A percentile compares a stretch with the other conserved stretches of the same genome.
Evolutionary conservation across 2,797 vertebrate species (phyloP).

Genomic region (Manis crassicaudata): DNA sequence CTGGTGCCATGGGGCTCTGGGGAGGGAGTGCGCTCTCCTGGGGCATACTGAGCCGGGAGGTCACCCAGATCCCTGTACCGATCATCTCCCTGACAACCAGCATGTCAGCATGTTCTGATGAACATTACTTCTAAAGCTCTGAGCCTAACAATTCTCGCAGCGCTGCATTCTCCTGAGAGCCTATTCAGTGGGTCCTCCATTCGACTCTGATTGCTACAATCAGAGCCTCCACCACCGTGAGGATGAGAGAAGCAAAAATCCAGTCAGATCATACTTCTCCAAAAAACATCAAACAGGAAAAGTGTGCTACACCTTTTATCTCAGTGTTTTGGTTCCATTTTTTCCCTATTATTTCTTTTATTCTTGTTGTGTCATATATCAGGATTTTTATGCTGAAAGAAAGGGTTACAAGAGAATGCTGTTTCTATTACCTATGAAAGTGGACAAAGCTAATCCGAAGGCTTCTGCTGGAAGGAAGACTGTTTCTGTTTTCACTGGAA

Average conservation of each 20-base stretch:
- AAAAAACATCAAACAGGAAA: slow-evolving; percentile 48
- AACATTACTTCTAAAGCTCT: slow-evolving; percentile 22
- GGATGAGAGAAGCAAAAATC: slow-evolving; percentile 44
- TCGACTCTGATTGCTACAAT: slow-evolving; percentile 31
- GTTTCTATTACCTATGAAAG: slow-evolving; percentile 35
- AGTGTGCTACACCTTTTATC: slow-evolving; percentile 36
- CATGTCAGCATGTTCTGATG: neutral
- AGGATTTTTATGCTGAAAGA: slow-evolving; percentile 32
- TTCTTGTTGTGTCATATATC: neutral
- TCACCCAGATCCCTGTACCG: neutral
- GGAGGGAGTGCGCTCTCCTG: neutral
- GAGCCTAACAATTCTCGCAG: neutral
- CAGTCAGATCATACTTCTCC: neutral
- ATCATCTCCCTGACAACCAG: slow-evolving; percentile 47
- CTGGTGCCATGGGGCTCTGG: neutral
- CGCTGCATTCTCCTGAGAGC: slow-evolving; percentile 13
- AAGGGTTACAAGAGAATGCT: neutral
- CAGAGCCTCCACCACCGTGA: neutral
- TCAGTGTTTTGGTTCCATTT: neutral
- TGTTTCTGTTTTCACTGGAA: slow-evolving; percentile 36
- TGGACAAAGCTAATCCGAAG: neutral
- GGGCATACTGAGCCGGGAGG: neutral
- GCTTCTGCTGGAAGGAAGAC: slow-evolving; percentile 38
- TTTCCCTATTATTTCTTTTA: neutral
- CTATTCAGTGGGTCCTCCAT: neutral